Conservation (phyloP, 2,888 invertebrate species). For the Cosmopolites sordidus region DNA sequence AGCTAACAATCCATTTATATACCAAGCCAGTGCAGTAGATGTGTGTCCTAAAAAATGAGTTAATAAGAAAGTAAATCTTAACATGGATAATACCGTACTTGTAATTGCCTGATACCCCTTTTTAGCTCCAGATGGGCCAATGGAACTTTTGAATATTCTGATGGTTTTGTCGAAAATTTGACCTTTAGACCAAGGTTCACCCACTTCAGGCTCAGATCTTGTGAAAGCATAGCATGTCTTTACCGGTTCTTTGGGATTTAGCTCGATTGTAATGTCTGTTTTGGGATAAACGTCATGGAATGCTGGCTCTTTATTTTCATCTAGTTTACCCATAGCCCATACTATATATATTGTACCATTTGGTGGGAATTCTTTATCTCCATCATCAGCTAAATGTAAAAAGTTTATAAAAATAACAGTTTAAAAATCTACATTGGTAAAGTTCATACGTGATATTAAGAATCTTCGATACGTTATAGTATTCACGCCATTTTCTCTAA, state of each 20-base stretch:
- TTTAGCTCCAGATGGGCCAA: slow-evolving; percentile 80
- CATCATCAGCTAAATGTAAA: slow-evolving; percentile 60
- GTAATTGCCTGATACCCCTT: slow-evolving; percentile 73
- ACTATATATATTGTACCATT: slow-evolving; percentile 60
- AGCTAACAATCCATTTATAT: slow-evolving; percentile 83
- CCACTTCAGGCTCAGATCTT: slow-evolving; percentile 39
- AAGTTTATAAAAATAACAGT: no score
- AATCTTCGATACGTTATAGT: slow-evolving; percentile 73
- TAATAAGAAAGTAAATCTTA: neutral
- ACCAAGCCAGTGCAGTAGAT: slow-evolving; percentile 78
- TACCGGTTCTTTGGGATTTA: slow-evolving; percentile 60
- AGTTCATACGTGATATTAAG: slow-evolving; percentile 64
- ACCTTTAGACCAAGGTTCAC: slow-evolving; percentile 57
- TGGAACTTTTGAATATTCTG: slow-evolving; percentile 71
- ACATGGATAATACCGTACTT: slow-evolving; percentile 45
- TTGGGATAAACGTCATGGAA: slow-evolving; percentile 80
- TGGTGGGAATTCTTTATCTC: slow-evolving; percentile 68
- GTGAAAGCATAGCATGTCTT: slow-evolving; percentile 76
- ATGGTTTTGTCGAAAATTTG: slow-evolving; percentile 66
- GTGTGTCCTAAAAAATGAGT: slow-evolving; percentile 54
- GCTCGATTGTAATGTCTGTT: slow-evolving; percentile 61
- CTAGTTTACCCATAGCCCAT: slow-evolving; percentile 82
- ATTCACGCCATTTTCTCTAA: slow-evolving; percentile 70
- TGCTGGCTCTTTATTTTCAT: slow-evolving; percentile 71
- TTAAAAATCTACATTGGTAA: neutral